Percentiles rank a stretch among this genome's conserved stretches.
These are phyloP conservation scores for Dallia pectoralis DNA, from an alignment of 2,797 vertebrate genomes.

Conservation along the genomic window DNA sequence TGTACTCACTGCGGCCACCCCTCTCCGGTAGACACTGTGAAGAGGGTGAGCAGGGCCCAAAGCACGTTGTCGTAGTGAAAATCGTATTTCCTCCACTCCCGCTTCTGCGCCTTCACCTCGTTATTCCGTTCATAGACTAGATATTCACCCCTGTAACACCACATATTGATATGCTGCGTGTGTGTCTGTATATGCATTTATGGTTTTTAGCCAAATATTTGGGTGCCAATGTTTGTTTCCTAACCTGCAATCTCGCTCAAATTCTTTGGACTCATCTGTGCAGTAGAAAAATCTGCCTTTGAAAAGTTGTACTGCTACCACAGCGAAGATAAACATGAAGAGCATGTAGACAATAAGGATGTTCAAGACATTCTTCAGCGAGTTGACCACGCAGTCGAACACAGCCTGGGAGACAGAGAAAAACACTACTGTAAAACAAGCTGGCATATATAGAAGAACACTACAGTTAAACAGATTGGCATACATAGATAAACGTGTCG, in stretches of 20 bases:
- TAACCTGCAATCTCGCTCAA: constrained; percentile 81
- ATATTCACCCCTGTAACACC: constrained; percentile 85
- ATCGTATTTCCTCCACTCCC: constrained; percentile 96
- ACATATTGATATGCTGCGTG: constrained; percentile 1
- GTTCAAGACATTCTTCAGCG: constrained; percentile 94
- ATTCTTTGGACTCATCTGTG: constrained; percentile 93
- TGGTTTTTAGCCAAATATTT: not conserved
- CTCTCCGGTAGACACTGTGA: constrained; percentile 97
- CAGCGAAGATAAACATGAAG: constrained; percentile 98
- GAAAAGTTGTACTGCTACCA: constrained; percentile 95
- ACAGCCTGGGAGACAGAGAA: constrained; percentile 75
- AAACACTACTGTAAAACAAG: constrained; percentile 36
- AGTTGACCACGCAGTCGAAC: constrained; percentile 96
- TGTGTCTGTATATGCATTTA: not conserved
- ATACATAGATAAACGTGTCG: not conserved
- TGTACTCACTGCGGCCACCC: constrained; percentile 93
- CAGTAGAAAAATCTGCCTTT: constrained; percentile 96
- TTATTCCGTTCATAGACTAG: constrained; percentile 91
- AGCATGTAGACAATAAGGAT: constrained; percentile 97
- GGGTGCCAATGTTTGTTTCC: constrained; percentile 11
- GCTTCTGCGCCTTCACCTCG: constrained; percentile 91
- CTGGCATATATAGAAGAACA: not conserved
- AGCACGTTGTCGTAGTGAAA: constrained; percentile 99
- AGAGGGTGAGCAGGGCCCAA: constrained; percentile 97
- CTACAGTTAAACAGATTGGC: not conserved